Percentiles rank a stretch among this genome's conserved stretches.
phyloP scores from a whole-genome alignment of 2,113 vertebrate species.

The human (Homo sapiens) region GRCh38 chr6:141474501-141475000 shows the following conservation, averaged over 20 bases:
- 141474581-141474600: not conserved
- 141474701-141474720: not conserved
- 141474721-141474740: not conserved
- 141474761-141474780: conserved; percentile 13
- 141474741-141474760: not conserved
- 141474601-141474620: not conserved
- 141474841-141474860: not conserved
- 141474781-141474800: not conserved
- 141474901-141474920: not conserved
- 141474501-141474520: not conserved
- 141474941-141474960: not conserved
- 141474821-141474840: not conserved
- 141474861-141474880: not conserved
- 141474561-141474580: not conserved
- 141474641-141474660: not conserved
- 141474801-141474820: not conserved
- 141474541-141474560: not conserved
- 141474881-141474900: not conserved
- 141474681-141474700: not conserved
- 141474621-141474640: not conserved
- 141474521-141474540: not conserved
- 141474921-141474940: not conserved
- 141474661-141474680: not conserved
- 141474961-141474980: not conserved
- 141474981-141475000: not conserved